Evolutionary conservation across 1,140 invertebrate species (phyloP).

Genomic region (Diplogasteroides magnus): DNA sequence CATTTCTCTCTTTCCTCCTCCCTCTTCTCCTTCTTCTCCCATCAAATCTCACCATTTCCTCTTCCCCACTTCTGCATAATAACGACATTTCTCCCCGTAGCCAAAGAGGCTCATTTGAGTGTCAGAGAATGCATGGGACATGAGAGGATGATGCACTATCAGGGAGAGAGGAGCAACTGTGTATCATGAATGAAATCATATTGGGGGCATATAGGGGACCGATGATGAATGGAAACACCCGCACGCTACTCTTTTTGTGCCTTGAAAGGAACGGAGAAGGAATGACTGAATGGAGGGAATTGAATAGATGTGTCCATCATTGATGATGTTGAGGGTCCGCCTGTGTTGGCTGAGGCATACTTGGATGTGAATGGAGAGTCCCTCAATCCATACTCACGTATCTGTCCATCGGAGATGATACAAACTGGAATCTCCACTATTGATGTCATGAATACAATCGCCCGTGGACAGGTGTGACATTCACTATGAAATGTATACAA

Average conservation of each 20-base stretch:
- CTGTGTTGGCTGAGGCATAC: slow-evolving; percentile 89
- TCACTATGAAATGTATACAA: background rate
- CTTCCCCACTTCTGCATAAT: too few species aligned
- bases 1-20: too few species aligned
- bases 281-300: background rate
- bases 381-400: slow-evolving; percentile 93
- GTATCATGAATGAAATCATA: too few species aligned
- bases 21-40: too few species aligned
- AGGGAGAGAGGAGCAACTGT: too few species aligned
- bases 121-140: too few species aligned
- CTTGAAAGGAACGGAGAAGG: background rate
- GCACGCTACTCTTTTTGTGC: background rate
- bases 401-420: slow-evolving; percentile 97
- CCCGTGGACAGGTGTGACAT: slow-evolving; percentile 70
- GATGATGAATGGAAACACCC: too few species aligned
- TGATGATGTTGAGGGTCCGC: slow-evolving; percentile 72
- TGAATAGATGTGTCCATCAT: background rate
- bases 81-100: too few species aligned
- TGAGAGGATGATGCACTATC: too few species aligned
- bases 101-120: too few species aligned
- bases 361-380: slow-evolving; percentile 91
- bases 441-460: slow-evolving; percentile 96
- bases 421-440: slow-evolving; percentile 96
- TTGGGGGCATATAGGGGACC: too few species aligned
- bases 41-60: too few species aligned